Conservation (phyloP, 2,113 vertebrate genomes). For the Tamias sibiricus region DNA sequence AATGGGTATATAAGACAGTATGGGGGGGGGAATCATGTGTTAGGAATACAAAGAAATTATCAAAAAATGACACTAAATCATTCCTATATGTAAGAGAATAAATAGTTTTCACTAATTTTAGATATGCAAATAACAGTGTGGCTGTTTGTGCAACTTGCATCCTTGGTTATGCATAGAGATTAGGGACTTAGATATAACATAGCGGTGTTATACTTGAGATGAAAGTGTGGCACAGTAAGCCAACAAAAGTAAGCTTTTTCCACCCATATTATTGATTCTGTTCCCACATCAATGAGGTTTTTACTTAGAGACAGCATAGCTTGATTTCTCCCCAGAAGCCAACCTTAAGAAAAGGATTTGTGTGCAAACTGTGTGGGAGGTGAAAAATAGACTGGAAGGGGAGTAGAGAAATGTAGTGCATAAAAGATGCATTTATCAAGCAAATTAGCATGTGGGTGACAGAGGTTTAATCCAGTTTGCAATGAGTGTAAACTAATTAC, state of each 20-base stretch:
- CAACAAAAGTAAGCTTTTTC: background rate
- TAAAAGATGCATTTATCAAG: background rate
- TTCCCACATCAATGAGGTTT: background rate
- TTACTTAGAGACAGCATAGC: background rate
- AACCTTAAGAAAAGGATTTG: background rate
- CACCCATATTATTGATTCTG: background rate
- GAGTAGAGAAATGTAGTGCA: background rate
- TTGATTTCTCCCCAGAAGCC: background rate
- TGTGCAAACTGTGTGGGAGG: background rate
- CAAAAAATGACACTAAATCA: background rate
- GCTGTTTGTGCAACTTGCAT: background rate
- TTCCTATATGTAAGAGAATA: background rate
- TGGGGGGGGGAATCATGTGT: background rate
- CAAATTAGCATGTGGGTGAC: background rate
- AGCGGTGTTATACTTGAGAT: background rate
- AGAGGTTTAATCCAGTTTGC: background rate
- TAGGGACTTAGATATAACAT: background rate
- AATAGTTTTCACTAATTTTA: background rate
- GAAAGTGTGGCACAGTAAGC: background rate
- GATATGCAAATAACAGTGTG: background rate
- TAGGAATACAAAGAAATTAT: background rate
- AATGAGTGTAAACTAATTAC: background rate
- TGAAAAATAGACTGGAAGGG: background rate
- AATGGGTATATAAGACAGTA: background rate
- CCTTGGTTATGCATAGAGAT: background rate